Conservation (phyloP, 2,888 invertebrate genomes). For the Acleris literana region DNA sequence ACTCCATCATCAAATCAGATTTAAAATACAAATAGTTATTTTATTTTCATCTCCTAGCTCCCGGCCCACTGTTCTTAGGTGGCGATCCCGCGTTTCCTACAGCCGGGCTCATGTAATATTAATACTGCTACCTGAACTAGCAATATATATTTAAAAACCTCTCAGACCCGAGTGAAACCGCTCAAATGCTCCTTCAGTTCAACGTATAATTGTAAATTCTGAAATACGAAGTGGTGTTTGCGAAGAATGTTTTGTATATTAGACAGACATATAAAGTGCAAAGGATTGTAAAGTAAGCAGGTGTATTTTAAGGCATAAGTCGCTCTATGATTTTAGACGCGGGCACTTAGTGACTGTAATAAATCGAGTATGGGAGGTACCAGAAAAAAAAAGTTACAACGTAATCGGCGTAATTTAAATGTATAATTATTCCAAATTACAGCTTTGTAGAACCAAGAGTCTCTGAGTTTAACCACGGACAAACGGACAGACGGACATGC, state of each 20-base stretch:
- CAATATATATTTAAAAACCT: slow-evolving; percentile 38
- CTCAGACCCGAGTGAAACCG: slow-evolving; percentile 31
- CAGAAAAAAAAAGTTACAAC: too few relatives aligned
- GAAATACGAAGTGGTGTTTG: slow-evolving; percentile 16
- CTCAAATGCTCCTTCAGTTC: slow-evolving; percentile 35
- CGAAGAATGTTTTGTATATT: background rate
- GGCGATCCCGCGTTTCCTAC: slow-evolving; percentile 35
- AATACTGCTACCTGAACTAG: slow-evolving; percentile 33
- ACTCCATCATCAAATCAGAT: background rate
- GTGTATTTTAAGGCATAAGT: too few relatives aligned
- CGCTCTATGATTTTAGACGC: too few relatives aligned
- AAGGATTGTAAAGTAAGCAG: too few relatives aligned
- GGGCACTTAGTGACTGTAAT: too few relatives aligned
- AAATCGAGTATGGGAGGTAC: too few relatives aligned
- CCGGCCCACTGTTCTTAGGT: slow-evolving; percentile 30
- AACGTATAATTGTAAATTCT: slow-evolving; percentile 31
- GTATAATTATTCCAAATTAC: too few relatives aligned
- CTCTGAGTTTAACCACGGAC: too few relatives aligned
- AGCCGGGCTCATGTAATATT: slow-evolving; percentile 34
- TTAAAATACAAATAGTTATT: background rate
- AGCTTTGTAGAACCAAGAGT: too few relatives aligned
- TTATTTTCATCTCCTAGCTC: slow-evolving; percentile 10
- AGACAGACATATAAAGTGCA: too few relatives aligned
- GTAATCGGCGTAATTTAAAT: too few relatives aligned
- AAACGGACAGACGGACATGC: too few relatives aligned